Evolutionary conservation across 2,797 vertebrate species (phyloP).

Genomic region (Xenops minutus): DNA sequence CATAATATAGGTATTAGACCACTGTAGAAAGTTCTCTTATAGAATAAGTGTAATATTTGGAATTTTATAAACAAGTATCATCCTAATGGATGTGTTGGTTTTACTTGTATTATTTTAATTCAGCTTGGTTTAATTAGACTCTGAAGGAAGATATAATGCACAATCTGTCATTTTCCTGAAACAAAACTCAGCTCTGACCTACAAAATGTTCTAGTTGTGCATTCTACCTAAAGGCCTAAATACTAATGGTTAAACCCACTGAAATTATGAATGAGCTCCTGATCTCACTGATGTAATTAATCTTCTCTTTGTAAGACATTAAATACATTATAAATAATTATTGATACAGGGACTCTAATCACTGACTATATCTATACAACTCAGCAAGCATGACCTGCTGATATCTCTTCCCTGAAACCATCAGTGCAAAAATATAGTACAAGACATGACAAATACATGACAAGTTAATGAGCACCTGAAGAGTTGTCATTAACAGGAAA

Average conservation of each 20-base stretch:
- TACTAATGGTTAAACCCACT: neutral
- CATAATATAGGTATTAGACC: neutral
- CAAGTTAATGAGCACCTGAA: neutral
- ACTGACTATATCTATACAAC: neutral
- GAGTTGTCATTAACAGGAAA: neutral
- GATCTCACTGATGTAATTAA: neutral
- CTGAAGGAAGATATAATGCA: neutral
- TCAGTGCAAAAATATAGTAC: neutral
- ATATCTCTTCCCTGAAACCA: neutral
- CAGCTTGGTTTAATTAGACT: neutral
- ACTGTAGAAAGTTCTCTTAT: neutral
- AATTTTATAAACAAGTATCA: neutral
- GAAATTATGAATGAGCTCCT: neutral
- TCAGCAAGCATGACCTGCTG: neutral
- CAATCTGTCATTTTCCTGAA: neutral
- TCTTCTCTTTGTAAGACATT: neutral
- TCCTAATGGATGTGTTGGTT: neutral
- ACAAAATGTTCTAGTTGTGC: neutral
- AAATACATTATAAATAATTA: neutral
- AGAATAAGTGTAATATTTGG: neutral
- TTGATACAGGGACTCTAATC: neutral
- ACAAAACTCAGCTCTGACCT: neutral
- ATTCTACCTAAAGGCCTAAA: neutral
- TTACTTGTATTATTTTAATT: neutral
- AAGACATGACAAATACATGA: neutral